A percentile compares a stretch with the other conserved stretches of the same genome.
Conservation (phyloP, 1,140 invertebrate genomes). For the Leptinotarsa lineolata region DNA sequence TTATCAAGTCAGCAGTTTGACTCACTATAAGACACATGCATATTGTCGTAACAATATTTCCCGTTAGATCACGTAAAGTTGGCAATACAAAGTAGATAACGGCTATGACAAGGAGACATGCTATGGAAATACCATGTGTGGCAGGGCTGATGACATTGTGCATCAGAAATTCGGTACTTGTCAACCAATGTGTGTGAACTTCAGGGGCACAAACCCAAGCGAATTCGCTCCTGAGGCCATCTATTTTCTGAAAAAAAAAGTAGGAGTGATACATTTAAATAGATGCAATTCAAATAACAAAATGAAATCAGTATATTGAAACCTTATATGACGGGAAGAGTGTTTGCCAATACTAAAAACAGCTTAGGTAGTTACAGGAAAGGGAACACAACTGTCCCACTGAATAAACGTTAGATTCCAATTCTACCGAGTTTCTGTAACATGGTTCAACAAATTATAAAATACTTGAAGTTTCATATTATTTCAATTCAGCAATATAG, state of each 20-base stretch:
- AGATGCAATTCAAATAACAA: not conserved
- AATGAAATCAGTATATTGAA: too few species aligned
- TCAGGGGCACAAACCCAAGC: slow-evolving; percentile 76
- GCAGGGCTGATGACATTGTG: slow-evolving; percentile 74
- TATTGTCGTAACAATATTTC: slow-evolving; percentile 82
- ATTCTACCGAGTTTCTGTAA: too few species aligned
- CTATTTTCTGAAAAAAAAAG: slow-evolving; percentile 47
- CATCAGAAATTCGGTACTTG: slow-evolving; percentile 72
- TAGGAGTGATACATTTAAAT: not conserved
- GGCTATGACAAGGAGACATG: slow-evolving; percentile 72
- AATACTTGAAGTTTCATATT: too few species aligned
- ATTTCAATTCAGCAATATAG: too few species aligned
- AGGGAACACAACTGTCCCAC: too few species aligned
- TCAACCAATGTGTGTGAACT: slow-evolving; percentile 67
- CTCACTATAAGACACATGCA: slow-evolving; percentile 74
- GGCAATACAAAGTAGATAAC: slow-evolving; percentile 83
- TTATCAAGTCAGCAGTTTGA: slow-evolving; percentile 76
- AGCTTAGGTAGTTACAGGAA: too few species aligned
- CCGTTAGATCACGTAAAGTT: slow-evolving; percentile 79
- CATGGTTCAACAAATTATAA: too few species aligned
- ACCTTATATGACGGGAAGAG: too few species aligned
- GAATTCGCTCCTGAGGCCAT: slow-evolving; percentile 62
- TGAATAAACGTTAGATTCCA: too few species aligned
- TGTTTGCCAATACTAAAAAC: too few species aligned
- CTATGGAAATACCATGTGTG: slow-evolving; percentile 72